Evolutionary conservation across 2,113 vertebrate species (phyloP).

Genomic region (Ophiodon elongatus): DNA sequence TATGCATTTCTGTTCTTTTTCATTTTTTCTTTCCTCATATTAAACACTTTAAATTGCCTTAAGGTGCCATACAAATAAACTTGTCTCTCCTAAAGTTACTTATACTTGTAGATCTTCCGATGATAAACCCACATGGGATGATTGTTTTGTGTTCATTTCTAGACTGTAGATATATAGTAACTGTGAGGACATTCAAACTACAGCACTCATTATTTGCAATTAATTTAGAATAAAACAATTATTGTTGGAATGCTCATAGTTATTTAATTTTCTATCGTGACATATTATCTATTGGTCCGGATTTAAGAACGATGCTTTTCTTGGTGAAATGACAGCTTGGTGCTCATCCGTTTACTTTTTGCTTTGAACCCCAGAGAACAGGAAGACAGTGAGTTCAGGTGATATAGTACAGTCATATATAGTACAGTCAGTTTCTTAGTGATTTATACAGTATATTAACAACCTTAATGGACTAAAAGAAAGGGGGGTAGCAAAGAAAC

Average conservation of each 20-base stretch:
- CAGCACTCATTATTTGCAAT: not conserved
- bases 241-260: not conserved
- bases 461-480: not conserved
- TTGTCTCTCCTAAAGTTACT: not conserved
- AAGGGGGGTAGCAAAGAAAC: not conserved
- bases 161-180: not conserved
- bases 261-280: not conserved
- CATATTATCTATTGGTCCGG: not conserved
- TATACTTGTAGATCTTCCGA: too few species aligned
- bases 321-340: not conserved
- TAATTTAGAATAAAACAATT: not conserved
- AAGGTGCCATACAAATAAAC: not conserved
- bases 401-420: constrained; percentile 6
- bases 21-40: not conserved
- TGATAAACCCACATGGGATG: not conserved
- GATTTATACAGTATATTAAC: constrained; percentile 22
- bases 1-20: not conserved
- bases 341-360: not conserved
- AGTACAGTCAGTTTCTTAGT: constrained; percentile 17
- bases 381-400: constrained; percentile 42
- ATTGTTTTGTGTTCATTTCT: not conserved
- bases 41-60: not conserved
- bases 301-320: not conserved
- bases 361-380: constrained; percentile 35
- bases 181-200: not conserved